phyloP scores from a whole-genome alignment of 64 coral and sea anemone species.

The Pachyseris speciosa region DNA sequence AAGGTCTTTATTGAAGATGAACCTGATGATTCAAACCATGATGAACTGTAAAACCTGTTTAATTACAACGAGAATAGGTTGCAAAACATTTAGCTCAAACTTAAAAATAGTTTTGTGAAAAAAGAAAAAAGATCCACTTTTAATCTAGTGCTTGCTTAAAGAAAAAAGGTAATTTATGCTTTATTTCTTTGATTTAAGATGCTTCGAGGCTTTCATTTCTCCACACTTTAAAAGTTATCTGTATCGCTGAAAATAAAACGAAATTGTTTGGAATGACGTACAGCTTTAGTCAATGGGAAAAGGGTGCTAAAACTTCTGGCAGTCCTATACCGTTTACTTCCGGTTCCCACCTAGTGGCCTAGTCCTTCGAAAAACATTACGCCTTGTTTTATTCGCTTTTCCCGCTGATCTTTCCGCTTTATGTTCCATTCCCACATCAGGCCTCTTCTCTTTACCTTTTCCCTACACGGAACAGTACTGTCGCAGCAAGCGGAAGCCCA shows the following conservation, averaged over 20 bases:
- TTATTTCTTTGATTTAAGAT: neutral
- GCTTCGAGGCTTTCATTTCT: neutral
- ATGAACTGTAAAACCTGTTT: conserved; percentile 68
- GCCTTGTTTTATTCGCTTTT: no score
- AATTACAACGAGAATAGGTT: neutral
- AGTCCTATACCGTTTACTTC: no score
- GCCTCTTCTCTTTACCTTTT: no score
- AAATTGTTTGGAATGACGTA: neutral
- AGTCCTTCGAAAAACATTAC: no score
- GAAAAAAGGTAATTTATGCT: neutral
- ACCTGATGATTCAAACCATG: conserved; percentile 60
- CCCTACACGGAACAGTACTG: no score
- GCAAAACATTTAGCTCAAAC: neutral
- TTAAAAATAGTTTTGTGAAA: neutral
- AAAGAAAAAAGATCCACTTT: neutral
- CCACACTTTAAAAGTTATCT: neutral
- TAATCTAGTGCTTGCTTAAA: neutral
- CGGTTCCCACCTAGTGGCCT: no score
- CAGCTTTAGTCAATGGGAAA: no score
- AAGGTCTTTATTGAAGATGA: conserved; percentile 78
- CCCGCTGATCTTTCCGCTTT: no score
- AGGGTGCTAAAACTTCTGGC: no score
- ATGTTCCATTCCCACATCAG: no score
- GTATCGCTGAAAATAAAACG: neutral
- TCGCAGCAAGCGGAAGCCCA: no score